Conservation (phyloP, 2,797 vertebrate genomes). For the Triplophysa yarkandensis region DNA sequence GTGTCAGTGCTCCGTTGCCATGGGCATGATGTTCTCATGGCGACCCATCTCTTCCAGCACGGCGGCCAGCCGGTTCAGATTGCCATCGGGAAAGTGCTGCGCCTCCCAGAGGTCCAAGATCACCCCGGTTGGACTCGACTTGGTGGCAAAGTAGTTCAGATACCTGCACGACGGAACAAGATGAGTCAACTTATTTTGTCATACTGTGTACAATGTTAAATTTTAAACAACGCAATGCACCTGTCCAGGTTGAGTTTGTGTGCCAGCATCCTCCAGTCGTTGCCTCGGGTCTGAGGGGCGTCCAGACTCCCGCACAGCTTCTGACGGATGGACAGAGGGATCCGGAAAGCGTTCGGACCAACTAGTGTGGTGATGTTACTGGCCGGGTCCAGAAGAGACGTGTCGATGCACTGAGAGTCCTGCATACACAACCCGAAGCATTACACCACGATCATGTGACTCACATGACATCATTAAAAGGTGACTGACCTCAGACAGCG, state of each 20-base stretch:
- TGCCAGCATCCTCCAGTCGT: constrained; percentile 97
- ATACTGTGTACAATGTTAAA: too few relatives aligned
- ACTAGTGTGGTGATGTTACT: constrained; percentile 88
- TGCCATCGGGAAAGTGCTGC: constrained; percentile 96
- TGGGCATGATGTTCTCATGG: constrained; percentile 87
- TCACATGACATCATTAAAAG: too few relatives aligned
- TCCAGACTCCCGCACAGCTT: constrained; percentile 97
- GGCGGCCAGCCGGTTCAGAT: constrained; percentile 90
- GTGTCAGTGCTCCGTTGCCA: constrained; percentile 85
- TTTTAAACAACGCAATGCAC: constrained; percentile 61
- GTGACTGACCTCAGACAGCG: constrained; percentile 87
- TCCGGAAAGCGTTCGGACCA: constrained; percentile 92
- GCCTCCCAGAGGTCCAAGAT: constrained; percentile 98
- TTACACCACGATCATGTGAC: background rate
- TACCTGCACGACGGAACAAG: constrained; percentile 75
- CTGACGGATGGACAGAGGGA: constrained; percentile 92
- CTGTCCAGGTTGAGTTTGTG: constrained; percentile 96
- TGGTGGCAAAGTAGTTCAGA: constrained; percentile 98
- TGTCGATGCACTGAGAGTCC: constrained; percentile 89
- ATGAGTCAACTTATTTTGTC: background rate
- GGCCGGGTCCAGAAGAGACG: constrained; percentile 87
- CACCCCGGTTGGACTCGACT: constrained; percentile 95
- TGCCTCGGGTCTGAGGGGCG: constrained; percentile 92
- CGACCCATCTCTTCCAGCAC: constrained; percentile 99
- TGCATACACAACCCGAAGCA: constrained; percentile 57